Percentiles rank a stretch among this genome's conserved stretches.
Evolutionary conservation across 2,888 invertebrate genomes (phyloP).

Genomic region (Eulithis prunata): DNA sequence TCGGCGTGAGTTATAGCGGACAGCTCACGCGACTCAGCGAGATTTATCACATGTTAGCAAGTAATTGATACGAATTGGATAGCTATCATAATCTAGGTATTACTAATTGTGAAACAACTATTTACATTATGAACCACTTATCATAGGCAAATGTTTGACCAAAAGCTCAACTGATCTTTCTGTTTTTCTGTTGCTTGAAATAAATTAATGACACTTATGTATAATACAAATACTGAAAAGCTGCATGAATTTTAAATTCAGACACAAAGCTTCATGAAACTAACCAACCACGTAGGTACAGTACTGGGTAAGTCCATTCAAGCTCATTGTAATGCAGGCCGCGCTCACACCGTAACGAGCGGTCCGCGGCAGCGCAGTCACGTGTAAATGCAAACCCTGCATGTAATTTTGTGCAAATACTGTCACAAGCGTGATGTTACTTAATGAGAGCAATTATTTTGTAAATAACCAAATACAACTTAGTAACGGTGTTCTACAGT

Average conservation of each 20-base stretch:
- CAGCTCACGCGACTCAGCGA: slow-evolving; percentile 13
- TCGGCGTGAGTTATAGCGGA: slow-evolving; percentile 20
- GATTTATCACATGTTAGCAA: slow-evolving; percentile 19
- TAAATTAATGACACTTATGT: no score
- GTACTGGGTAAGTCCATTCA: neutral
- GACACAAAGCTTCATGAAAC: neutral
- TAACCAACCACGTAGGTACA: slow-evolving; percentile 2
- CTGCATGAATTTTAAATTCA: slow-evolving; percentile 5
- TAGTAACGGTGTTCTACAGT: no score
- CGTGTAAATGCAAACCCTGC: slow-evolving; percentile 34
- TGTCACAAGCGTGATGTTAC: slow-evolving; percentile 6
- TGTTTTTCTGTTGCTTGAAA: no score
- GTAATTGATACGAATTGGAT: slow-evolving; percentile 16
- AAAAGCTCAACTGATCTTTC: no score
- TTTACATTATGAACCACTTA: no score
- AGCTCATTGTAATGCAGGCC: slow-evolving; percentile 37
- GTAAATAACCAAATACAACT: no score
- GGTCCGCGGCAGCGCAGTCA: slow-evolving; percentile 32
- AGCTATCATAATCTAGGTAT: slow-evolving; percentile 2
- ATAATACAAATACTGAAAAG: neutral
- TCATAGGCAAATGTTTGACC: no score
- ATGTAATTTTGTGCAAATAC: slow-evolving; percentile 22
- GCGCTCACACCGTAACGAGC: slow-evolving; percentile 39
- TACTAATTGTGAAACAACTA: no score
- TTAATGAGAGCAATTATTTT: neutral